Conservation (phyloP, 2,113 vertebrate genomes). For the Myrmecobius fasciatus region DNA sequence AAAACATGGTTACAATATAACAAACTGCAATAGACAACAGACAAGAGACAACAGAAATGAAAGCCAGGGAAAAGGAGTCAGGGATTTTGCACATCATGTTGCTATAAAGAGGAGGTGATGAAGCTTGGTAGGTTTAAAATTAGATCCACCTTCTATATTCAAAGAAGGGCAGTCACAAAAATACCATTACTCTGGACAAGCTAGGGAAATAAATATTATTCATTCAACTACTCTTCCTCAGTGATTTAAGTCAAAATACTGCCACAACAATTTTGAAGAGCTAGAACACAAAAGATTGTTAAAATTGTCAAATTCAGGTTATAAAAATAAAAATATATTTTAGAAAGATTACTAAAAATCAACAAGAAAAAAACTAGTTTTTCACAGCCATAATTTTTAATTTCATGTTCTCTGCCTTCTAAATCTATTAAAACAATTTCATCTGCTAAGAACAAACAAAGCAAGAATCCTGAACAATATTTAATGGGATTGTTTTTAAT, state of each 20-base stretch:
- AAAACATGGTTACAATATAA: constrained; percentile 31
- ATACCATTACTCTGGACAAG: constrained; percentile 32
- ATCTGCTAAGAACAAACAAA: not conserved
- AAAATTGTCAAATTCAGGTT: not conserved
- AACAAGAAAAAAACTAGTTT: constrained; percentile 38
- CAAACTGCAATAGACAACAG: not conserved
- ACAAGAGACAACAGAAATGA: constrained; percentile 30
- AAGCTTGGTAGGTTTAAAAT: constrained; percentile 49
- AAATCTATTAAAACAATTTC: constrained; percentile 35
- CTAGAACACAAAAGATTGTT: not conserved
- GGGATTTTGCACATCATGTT: constrained; percentile 22
- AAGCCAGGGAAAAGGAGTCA: not conserved
- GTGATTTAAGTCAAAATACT: constrained; percentile 12
- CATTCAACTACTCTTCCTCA: constrained; percentile 17
- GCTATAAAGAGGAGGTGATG: constrained; percentile 45
- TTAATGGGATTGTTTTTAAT: not conserved
- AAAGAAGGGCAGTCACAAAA: constrained; percentile 33
- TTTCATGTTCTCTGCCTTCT: constrained; percentile 42
- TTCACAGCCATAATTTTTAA: constrained; percentile 16
- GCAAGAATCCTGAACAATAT: not conserved
- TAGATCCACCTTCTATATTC: constrained; percentile 32
- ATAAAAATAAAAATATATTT: constrained; percentile 25
- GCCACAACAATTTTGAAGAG: not conserved
- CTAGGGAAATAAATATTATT: constrained; percentile 3
- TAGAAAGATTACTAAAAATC: constrained; percentile 46